Evolutionary conservation across 2,113 vertebrate species (phyloP), one percentile per base, ranked within the genome.

Genomic region (Coptodon bakossiorum): DNA sequence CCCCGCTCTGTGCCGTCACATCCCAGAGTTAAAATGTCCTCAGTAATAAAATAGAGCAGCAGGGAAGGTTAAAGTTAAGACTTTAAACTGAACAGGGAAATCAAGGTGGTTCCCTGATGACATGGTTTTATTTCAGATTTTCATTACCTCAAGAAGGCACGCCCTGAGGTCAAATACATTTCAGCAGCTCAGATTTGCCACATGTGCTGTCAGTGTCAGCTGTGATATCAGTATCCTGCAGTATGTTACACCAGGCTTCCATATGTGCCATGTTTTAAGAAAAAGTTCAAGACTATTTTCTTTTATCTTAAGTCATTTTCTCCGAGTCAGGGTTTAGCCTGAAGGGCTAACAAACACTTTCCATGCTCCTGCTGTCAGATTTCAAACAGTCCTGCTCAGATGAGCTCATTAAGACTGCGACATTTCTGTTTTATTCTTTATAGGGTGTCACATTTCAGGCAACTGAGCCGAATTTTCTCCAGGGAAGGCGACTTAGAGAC

Each of bases 1-100:
- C 80, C 81, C 36, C 86, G 48, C 91, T 91, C 53, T 84, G 54
- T 89, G 84, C 89, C 86, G 61, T 93, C 90, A 91, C 9, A 80
- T 93, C 45, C 61, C 79, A 78, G 24, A 86, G 52, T 83, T 86
- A 80, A 68, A 87, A 93, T 85, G 79, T 84, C 90, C 82, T 92
- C 76, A 7, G 84, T 91, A 83, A 88, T 91, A 94, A 94, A 91
- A 90, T 80, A 50, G 85, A 91, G 83, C 90, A 90, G 86, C 73
- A 57, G 90, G 85, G 88, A 90, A 88, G 90, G 88, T 90, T 90
- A 81, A 80, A 91, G 91, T 91, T 90, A 91, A 93, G 90, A 90
- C 93, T 83, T 88, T 82, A 88, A 85, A 92, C 38, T 86, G 84
- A 92, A 91, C 85, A 92, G 86, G 90, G 92, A 93, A 95, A 94